Percentiles rank a stretch among this genome's conserved stretches.
Evolutionary conservation across 2,888 invertebrate species (phyloP).

Genomic region (Homarus gammarus): DNA sequence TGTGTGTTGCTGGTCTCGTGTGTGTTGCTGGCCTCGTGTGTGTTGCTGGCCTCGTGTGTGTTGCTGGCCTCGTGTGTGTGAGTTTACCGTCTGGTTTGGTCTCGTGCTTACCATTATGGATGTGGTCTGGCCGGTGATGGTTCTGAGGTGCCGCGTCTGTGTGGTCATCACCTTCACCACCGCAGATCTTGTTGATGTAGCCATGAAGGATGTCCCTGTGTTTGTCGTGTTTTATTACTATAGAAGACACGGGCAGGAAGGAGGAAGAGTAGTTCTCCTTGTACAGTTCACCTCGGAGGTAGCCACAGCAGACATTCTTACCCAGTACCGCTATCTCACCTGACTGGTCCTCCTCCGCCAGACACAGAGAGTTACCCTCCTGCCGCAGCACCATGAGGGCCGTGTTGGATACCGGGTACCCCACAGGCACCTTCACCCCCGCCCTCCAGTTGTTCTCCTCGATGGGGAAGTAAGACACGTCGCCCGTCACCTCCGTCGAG

Average conservation of each 20-base stretch:
- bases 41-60: too few species aligned
- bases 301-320: constrained; percentile 55
- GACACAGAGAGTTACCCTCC: constrained; percentile 4
- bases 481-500: constrained; percentile 93
- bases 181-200: constrained; percentile 23
- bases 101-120: too few species aligned
- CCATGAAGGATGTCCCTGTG: constrained; percentile 15
- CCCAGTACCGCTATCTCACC: constrained; percentile 64
- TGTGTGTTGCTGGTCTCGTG: too few species aligned
- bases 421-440: constrained; percentile 58
- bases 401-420: constrained; percentile 63
- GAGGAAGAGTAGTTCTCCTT: not conserved
- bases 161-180: too few species aligned
- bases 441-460: constrained; percentile 54
- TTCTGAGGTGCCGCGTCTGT: too few species aligned
- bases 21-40: too few species aligned
- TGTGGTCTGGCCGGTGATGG: constrained; percentile 6
- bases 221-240: constrained; percentile 27
- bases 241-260: constrained; percentile 36
- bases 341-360: constrained; percentile 33
- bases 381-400: constrained; percentile 40
- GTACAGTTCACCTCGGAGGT: constrained; percentile 29
- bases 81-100: too few species aligned
- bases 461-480: constrained; percentile 54
- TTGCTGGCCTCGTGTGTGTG: too few species aligned